Percentiles rank a stretch among this genome's conserved stretches.
phyloP scores from a whole-genome alignment of 2,797 vertebrate genomes.

The Alexandromys oeconomus region DNA sequence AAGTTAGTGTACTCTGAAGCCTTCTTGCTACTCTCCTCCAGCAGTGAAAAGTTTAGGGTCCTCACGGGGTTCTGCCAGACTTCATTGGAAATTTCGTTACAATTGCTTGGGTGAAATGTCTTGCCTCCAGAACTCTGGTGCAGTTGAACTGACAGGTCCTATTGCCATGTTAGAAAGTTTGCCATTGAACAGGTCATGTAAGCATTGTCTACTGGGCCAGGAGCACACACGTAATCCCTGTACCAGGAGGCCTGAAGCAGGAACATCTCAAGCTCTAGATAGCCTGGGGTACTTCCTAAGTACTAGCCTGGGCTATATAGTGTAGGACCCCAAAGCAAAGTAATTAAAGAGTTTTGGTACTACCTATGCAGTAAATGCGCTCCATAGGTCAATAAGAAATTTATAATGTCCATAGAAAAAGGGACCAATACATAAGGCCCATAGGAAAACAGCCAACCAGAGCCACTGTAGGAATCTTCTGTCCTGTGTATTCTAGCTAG shows the following conservation, averaged over 20 bases:
- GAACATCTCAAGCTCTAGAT: background rate
- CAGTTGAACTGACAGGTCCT: background rate
- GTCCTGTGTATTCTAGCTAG: background rate
- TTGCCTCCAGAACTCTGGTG: background rate
- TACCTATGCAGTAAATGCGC: background rate
- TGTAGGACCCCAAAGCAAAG: background rate
- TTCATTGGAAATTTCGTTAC: background rate
- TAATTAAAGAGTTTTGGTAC: background rate
- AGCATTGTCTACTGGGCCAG: background rate
- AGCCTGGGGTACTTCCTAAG: background rate
- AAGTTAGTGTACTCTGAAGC: too few relatives aligned
- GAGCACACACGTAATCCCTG: too few relatives aligned
- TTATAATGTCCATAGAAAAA: background rate
- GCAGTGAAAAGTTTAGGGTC: background rate
- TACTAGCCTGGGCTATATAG: background rate
- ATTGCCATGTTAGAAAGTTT: background rate
- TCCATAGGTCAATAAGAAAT: background rate
- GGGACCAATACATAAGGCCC: background rate
- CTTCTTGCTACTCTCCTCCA: background rate
- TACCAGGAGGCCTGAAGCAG: background rate
- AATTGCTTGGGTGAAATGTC: background rate
- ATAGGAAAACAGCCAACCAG: background rate
- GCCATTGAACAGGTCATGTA: background rate
- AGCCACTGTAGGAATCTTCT: background rate
- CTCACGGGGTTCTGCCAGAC: constrained; percentile 58